Percentiles rank a stretch among this genome's conserved stretches.
These are phyloP conservation scores for Anaspis maculata DNA, from an alignment of 2,888 invertebrate genomes.

Conservation along the genomic window DNA sequence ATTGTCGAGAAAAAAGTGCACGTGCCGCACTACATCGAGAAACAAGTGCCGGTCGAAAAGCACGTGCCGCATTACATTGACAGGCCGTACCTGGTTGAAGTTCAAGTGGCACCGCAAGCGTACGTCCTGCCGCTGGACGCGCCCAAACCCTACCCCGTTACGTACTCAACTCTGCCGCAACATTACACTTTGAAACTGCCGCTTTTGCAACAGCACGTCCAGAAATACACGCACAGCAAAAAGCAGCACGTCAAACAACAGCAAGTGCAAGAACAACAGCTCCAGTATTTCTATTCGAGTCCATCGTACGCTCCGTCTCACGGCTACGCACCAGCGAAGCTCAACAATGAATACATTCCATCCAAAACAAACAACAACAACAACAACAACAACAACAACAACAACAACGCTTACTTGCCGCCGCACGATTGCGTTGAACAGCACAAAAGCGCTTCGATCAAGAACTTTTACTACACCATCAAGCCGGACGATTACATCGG, in stretches of 20 bases:
- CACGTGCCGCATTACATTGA: conserved; percentile 26
- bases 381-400: conserved; percentile 15
- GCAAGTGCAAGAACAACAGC: conserved; percentile 12
- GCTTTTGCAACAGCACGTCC: conserved; percentile 5
- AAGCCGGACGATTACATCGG: conserved; percentile 42
- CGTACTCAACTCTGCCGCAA: not conserved
- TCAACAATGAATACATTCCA: conserved; percentile 4
- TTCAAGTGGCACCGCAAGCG: conserved; percentile 19
- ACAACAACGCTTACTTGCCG: conserved; percentile 17
- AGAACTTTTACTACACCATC: conserved; percentile 16
- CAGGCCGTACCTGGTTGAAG: conserved; percentile 21
- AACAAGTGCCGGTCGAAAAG: conserved; percentile 41
- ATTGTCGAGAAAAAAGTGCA: conserved; percentile 55
- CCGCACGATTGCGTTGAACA: conserved; percentile 13
- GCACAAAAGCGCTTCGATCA: conserved; percentile 7
- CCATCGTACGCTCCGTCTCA: conserved; percentile 1
- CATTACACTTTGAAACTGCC: conserved; percentile 1
- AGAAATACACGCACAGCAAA: conserved; percentile 13
- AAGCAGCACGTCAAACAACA: conserved; percentile 13
- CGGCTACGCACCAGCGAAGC: not conserved
- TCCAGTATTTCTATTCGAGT: conserved; percentile 4
- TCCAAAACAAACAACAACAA: conserved; percentile 14
- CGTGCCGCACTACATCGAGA: conserved; percentile 45
- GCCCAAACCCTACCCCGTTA: not conserved
- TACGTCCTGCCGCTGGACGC: conserved; percentile 6